Base-by-base conservation (phyloP, 2,113 vertebrate genomes). In the Sapajus apella region DNA sequence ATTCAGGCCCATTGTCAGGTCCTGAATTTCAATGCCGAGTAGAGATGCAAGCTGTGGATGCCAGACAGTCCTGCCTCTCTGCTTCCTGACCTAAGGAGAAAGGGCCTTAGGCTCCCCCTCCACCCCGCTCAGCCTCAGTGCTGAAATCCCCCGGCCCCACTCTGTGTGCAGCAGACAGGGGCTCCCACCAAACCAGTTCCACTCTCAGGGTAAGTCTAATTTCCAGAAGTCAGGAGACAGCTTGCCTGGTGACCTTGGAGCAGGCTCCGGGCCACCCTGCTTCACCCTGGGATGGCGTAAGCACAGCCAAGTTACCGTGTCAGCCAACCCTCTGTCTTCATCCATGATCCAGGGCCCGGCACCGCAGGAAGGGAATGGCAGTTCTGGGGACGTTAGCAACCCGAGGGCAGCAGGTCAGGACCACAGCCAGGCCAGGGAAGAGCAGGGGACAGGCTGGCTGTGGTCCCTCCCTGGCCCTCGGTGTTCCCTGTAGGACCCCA, bases 231-330 rank as follows among this genome's bases (percentile, higher is more conserved):
- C 58, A 83, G 76, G 56, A 13, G 23, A 16, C 7, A 8, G 14
- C 30, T 45, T 14, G 1, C 1, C 0, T 18, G n/a, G 17, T 27
- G 30, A 8, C 23, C 20, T 32, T 40, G 58, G 20, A 43, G 27
- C 32, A 76, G 27, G 3, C 14, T 40, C 10, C 2, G 2, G 68
- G 12, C 30, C 16, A 8, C 17, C 18, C 7, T 2, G 8, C 37
- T 76, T 37, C 35, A 23, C 3, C 16, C 55, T n/a, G 55, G 70
- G 25, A 25, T 13, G 0, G 12, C 5, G 47, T 0, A 50, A 9
- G n/a, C 17, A 10, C 2, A 0, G 11, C 3, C 13, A 40, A 8
- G 58, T 32, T 6, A 21, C 23, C 2, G 2, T 35, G 18, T 23
- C 27, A 40, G 11, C n/a, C 12, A 21, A 92, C 23, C 45, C 27